Evolutionary conservation across 1,140 invertebrate genomes (phyloP).

Genomic region (Sarcophaga bullata): DNA sequence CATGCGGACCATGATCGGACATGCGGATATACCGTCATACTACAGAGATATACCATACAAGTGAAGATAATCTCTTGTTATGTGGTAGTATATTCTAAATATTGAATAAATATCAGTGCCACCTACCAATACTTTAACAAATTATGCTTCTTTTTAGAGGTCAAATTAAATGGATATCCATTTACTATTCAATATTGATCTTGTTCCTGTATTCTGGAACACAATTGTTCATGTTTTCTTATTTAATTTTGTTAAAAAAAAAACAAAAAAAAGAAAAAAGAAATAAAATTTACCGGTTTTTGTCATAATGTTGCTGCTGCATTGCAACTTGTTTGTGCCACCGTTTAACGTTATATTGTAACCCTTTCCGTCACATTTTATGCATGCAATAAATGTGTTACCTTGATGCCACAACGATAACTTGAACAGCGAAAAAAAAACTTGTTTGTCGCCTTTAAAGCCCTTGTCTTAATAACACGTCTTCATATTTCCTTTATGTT

Average conservation of each 20-base stretch:
- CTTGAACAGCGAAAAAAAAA: too few relatives aligned
- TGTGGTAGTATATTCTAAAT: too few relatives aligned
- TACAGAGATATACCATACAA: neutral
- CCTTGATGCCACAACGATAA: neutral
- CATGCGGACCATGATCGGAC: neutral
- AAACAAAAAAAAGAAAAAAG: too few relatives aligned
- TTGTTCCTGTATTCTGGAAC: neutral
- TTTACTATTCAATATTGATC: neutral
- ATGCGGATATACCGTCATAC: neutral
- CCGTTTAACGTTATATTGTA: conserved; percentile 1
- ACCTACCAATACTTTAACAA: too few relatives aligned
- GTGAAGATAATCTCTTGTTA: too few relatives aligned
- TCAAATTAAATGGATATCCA: neutral
- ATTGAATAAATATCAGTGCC: too few relatives aligned
- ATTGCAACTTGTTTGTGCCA: neutral
- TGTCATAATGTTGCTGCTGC: neutral
- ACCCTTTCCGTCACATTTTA: neutral
- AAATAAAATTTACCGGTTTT: neutral
- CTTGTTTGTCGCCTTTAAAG: too few relatives aligned
- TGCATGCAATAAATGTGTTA: neutral
- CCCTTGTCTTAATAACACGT: too few relatives aligned
- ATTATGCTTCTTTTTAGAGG: neutral
- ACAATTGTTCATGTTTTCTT: too few relatives aligned
- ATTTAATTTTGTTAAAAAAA: neutral
- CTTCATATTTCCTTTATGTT: too few relatives aligned